These are phyloP conservation scores for Helarctos malayanus DNA, from an alignment of 2,797 vertebrate species.

Conservation along the genomic window DNA sequence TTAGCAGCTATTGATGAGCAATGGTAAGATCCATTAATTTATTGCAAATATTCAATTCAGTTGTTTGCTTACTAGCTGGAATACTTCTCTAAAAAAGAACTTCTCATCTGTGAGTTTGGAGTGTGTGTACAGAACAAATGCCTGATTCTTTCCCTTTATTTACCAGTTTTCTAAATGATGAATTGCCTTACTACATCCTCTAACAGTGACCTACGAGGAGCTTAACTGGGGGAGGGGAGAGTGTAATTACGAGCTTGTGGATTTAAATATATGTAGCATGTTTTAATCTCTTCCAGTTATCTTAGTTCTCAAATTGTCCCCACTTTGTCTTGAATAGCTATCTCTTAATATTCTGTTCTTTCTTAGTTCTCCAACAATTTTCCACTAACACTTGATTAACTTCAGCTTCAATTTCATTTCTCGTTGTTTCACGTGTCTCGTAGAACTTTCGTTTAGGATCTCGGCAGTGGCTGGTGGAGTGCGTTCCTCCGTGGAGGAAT, in stretches of 20 bases:
- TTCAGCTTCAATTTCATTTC: background rate
- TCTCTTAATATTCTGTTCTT: background rate
- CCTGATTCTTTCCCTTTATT: background rate
- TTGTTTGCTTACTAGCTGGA: background rate
- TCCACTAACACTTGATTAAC: background rate
- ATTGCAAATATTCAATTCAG: background rate
- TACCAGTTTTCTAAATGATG: background rate
- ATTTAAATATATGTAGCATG: background rate
- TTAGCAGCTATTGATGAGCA: background rate
- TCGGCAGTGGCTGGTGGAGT: background rate
- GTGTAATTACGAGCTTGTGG: background rate
- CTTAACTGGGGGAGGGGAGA: rapidly evolving
- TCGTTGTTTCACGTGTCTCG: background rate
- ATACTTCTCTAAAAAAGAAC: background rate
- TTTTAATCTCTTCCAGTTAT: background rate
- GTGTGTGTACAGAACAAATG: background rate
- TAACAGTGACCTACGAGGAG: background rate
- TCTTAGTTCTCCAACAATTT: background rate
- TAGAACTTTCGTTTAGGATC: background rate
- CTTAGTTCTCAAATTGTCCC: background rate
- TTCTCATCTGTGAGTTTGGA: background rate
- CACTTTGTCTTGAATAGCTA: background rate
- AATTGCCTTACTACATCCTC: background rate
- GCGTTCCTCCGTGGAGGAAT: background rate
- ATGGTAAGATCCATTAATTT: background rate